A percentile compares a stretch with the other conserved stretches of the same genome.
Evolutionary conservation across 2,888 invertebrate species (phyloP).

Genomic region (Melieria omissa): DNA sequence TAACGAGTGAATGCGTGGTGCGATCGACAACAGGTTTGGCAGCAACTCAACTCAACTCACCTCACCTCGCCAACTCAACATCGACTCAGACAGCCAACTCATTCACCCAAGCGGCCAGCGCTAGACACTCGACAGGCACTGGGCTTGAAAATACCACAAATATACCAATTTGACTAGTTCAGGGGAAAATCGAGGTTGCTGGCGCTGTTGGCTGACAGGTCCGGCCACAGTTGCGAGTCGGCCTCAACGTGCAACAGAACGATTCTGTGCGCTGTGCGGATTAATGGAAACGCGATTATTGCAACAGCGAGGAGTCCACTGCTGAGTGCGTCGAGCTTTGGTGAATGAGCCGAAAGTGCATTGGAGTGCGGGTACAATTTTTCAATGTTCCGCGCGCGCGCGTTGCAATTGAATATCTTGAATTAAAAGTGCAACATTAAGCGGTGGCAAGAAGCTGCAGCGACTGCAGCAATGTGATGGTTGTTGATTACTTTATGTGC

Average conservation of each 20-base stretch:
- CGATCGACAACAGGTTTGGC: background rate
- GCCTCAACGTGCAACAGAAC: constrained; percentile 61
- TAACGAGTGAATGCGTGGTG: constrained; percentile 14
- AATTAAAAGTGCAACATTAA: too few species aligned
- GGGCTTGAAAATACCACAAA: background rate
- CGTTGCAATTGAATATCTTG: background rate
- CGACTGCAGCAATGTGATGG: too few species aligned
- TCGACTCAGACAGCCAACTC: background rate
- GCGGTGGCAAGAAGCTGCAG: too few species aligned
- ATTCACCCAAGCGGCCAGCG: background rate
- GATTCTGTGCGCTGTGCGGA: constrained; percentile 49
- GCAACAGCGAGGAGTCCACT: background rate
- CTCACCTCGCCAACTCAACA: constrained; percentile 21
- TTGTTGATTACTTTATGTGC: too few species aligned
- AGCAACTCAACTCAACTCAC: constrained; percentile 37
- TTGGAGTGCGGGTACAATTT: background rate
- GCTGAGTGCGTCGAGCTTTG: background rate
- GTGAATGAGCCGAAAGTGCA: too few species aligned
- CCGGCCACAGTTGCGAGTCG: constrained; percentile 58
- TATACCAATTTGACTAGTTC: constrained; percentile 1
- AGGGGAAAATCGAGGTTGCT: constrained; percentile 28
- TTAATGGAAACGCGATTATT: constrained; percentile 1
- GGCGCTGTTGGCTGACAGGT: constrained; percentile 41
- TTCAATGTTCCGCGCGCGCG: background rate
- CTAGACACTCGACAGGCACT: too few species aligned